A percentile compares a stretch with the other conserved stretches of the same genome.
These are phyloP conservation scores for Drosophila sp. DNA, from an alignment of 1,140 invertebrate genomes.

Conservation along the genomic window DNA sequence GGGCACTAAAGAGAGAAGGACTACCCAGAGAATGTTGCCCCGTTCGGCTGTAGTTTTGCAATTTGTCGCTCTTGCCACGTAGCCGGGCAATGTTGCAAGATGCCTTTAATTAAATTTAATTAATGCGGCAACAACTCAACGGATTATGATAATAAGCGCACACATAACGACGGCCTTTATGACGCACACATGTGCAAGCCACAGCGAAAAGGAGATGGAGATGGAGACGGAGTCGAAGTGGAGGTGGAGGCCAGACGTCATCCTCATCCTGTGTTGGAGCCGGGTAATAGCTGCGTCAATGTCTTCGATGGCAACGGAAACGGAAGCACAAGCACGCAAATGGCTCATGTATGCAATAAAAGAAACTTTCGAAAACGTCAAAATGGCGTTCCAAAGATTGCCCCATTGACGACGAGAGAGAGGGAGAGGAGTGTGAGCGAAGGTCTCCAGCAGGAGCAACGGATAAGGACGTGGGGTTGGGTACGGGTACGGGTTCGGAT, in stretches of 20 bases:
- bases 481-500: constrained; percentile 14
- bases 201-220: not conserved
- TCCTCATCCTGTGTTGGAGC: constrained; percentile 39
- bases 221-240: not conserved
- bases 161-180: constrained; percentile 74
- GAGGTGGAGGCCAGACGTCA: constrained; percentile 48
- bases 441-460: not conserved
- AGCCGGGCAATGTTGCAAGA: constrained; percentile 72
- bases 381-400: constrained; percentile 81
- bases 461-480: not conserved
- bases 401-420: constrained; percentile 54
- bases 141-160: constrained; percentile 82
- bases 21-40: no score
- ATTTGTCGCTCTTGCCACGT: constrained; percentile 72
- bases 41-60: constrained; percentile 39
- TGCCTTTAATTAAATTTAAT: constrained; percentile 83
- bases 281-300: constrained; percentile 73
- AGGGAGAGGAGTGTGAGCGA: not conserved
- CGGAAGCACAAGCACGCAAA: constrained; percentile 73
- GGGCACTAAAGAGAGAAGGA: no score
- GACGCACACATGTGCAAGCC: constrained; percentile 61
- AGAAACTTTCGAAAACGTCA: constrained; percentile 81
- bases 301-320: constrained; percentile 58
- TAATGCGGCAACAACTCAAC: constrained; percentile 80
- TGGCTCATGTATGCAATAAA: constrained; percentile 82